These are phyloP conservation scores for Myocastor coypus DNA, from an alignment of 2,113 vertebrate species.

Conservation along the genomic window DNA sequence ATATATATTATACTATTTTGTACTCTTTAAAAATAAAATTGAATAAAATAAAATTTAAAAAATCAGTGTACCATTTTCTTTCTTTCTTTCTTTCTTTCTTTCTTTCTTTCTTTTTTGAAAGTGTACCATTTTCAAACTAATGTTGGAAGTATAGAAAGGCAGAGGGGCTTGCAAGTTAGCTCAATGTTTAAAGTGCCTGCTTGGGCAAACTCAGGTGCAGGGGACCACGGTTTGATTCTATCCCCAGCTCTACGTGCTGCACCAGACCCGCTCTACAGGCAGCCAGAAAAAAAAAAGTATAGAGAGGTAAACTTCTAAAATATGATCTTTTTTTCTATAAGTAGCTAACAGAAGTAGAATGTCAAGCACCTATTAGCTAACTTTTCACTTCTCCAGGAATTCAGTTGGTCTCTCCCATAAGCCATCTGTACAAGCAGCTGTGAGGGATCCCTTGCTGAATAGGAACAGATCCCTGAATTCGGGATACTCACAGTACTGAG, in stretches of 20 bases:
- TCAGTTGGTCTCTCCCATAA: not conserved
- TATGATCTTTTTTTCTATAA: not conserved
- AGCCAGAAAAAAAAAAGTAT: not conserved
- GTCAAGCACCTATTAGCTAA: not conserved
- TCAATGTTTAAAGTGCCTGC: not conserved
- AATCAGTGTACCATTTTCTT: not conserved
- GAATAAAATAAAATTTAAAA: not conserved
- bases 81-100: no score
- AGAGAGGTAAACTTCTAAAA: constrained; percentile 1
- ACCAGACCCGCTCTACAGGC: no score
- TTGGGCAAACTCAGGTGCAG: no score
- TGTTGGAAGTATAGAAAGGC: not conserved
- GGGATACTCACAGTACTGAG: not conserved
- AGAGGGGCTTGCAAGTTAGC: no score
- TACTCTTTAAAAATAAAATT: not conserved
- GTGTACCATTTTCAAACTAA: not conserved
- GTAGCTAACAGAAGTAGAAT: not conserved
- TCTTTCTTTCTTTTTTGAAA: no score
- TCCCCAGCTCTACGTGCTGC: no score
- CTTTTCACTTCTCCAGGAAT: not conserved
- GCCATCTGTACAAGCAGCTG: not conserved
- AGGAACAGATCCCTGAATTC: not conserved
- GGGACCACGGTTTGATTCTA: no score
- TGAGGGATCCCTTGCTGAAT: not conserved
- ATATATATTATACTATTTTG: no score